Evolutionary conservation across 2,888 invertebrate genomes (phyloP).

Genomic region (Trissoscelio sp.): DNA sequence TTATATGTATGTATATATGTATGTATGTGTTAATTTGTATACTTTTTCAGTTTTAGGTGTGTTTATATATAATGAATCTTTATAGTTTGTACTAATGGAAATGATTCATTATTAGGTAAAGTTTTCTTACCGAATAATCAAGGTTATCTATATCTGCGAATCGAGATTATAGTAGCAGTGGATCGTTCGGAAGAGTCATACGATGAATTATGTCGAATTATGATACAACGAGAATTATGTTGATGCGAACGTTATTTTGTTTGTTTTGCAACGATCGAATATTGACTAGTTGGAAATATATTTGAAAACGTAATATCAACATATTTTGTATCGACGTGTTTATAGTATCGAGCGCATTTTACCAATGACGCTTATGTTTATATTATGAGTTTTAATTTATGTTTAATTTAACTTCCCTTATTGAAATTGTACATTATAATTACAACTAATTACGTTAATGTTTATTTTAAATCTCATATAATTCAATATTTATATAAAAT

Average conservation of each 20-base stretch:
- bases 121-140: constrained; percentile 33
- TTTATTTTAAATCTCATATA: neutral
- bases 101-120: constrained; percentile 24
- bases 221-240: neutral
- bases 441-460: neutral
- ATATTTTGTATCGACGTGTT: constrained; percentile 5
- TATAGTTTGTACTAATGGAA: constrained; percentile 4
- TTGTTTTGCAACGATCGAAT: constrained; percentile 4
- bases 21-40: too few species aligned
- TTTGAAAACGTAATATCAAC: constrained; percentile 3
- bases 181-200: neutral
- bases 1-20: too few species aligned
- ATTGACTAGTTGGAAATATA: constrained; percentile 2
- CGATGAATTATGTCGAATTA: neutral
- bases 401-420: neutral
- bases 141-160: constrained; percentile 47
- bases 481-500: too few species aligned
- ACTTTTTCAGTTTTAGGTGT: too few species aligned
- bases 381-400: constrained; percentile 4
- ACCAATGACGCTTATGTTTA: neutral
- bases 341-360: neutral
- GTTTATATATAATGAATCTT: too few species aligned
- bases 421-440: neutral
- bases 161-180: constrained; percentile 18
- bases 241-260: constrained; percentile 7